Evolutionary conservation across 2,888 invertebrate species (phyloP).

Genomic region (Leptogaster cylindrica): DNA sequence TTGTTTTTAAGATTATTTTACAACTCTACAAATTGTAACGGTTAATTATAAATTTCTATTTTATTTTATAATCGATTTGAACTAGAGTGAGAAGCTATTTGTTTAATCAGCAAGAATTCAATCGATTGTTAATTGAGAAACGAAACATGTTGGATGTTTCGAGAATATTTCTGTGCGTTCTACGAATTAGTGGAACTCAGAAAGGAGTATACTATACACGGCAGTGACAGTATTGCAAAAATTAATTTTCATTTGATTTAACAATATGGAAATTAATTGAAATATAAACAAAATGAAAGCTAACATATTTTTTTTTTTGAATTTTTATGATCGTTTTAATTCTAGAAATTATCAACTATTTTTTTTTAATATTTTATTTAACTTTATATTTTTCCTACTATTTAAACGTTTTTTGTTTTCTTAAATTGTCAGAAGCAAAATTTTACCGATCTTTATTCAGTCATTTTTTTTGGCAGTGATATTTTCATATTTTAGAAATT

Average conservation of each 20-base stretch:
- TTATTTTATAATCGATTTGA: constrained; percentile 28
- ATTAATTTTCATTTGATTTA: background rate
- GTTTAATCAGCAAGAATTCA: no score
- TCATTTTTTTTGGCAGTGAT: constrained; percentile 42
- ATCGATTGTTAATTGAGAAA: no score
- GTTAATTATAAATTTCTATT: constrained; percentile 34
- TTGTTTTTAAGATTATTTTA: constrained; percentile 29
- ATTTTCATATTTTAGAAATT: constrained; percentile 21
- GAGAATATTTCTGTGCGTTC: constrained; percentile 3
- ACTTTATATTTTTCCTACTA: constrained; percentile 30
- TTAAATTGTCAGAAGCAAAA: constrained; percentile 29
- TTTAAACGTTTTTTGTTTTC: constrained; percentile 26
- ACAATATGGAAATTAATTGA: background rate
- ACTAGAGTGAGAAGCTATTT: constrained; percentile 22
- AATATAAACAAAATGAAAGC: background rate
- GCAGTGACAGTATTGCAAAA: constrained; percentile 22
- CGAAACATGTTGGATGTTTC: background rate
- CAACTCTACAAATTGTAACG: constrained; percentile 39
- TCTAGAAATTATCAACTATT: constrained; percentile 25
- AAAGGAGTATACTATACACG: constrained; percentile 16
- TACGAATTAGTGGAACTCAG: constrained; percentile 7
- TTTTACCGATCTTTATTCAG: constrained; percentile 31
- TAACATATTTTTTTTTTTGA: constrained; percentile 3
- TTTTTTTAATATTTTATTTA: constrained; percentile 15
- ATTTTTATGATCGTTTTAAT: constrained; percentile 13